Evolutionary conservation across 2,113 vertebrate genomes (phyloP).

Genomic region (Rhizomys pruinosus): DNA sequence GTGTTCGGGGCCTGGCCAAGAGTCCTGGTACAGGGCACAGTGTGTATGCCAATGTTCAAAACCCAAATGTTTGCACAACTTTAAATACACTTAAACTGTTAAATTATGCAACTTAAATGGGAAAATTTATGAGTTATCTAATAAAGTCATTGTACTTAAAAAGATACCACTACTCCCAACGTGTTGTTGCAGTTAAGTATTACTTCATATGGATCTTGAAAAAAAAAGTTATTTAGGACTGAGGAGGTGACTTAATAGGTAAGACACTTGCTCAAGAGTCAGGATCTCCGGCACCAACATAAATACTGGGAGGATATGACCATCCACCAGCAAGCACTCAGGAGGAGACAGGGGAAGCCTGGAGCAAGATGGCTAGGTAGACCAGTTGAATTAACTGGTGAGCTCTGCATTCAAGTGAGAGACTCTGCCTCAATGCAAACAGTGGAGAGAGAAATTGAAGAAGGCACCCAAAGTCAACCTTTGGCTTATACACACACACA

Average conservation of each 20-base stretch:
- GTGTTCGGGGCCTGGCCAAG: background rate
- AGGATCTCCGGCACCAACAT: background rate
- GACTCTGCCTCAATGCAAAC: background rate
- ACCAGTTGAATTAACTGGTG: background rate
- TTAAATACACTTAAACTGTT: background rate
- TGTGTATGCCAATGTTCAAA: background rate
- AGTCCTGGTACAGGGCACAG: background rate
- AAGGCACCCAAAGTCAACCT: background rate
- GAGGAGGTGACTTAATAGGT: background rate
- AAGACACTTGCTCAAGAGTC: background rate
- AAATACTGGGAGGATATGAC: background rate
- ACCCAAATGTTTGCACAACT: background rate
- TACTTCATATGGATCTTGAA: background rate
- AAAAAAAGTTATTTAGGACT: background rate
- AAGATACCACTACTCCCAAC: background rate
- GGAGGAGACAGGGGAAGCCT: background rate
- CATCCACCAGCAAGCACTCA: background rate
- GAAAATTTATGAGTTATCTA: background rate
- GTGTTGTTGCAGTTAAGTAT: background rate
- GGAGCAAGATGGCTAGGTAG: background rate
- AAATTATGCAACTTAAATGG: background rate
- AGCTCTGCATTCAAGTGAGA: background rate
- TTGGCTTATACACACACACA: background rate
- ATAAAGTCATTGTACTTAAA: background rate
- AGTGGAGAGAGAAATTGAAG: background rate